phyloP scores from a whole-genome alignment of 2,797 vertebrate genomes.

The Scolopax bukidnonensis region DNA sequence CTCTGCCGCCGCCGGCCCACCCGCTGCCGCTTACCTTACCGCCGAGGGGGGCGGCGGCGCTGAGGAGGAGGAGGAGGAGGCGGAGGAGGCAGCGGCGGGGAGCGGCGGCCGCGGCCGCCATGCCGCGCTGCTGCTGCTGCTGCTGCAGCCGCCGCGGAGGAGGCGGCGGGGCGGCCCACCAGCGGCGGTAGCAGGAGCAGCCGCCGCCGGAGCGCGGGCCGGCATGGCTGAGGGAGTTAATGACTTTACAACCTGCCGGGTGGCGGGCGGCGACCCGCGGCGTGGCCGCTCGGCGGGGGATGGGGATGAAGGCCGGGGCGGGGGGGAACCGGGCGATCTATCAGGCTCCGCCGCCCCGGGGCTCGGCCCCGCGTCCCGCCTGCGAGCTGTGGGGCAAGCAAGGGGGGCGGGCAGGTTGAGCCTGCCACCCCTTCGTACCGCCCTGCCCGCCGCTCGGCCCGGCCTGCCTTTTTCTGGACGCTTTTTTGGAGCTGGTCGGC shows the following conservation, averaged over 20 bases:
- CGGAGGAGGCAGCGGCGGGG: background rate
- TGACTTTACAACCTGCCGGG: slow-evolving; percentile 72
- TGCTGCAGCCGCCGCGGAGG: slow-evolving; percentile 10
- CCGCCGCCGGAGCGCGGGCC: slow-evolving; percentile 42
- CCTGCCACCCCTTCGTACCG: background rate
- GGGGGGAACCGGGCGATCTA: background rate
- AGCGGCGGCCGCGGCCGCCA: slow-evolving; percentile 17
- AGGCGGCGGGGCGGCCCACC: slow-evolving; percentile 63
- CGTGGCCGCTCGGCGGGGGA: background rate
- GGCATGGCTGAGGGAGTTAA: slow-evolving; percentile 75
- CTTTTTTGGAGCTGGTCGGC: background rate
- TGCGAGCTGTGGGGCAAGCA: background rate
- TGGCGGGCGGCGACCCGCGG: slow-evolving; percentile 39
- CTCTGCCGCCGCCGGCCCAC: background rate
- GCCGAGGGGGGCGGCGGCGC: slow-evolving; percentile 36
- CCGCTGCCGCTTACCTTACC: slow-evolving; percentile 66
- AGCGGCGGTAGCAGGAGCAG: slow-evolving; percentile 49
- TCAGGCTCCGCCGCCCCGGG: background rate
- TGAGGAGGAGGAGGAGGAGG: background rate
- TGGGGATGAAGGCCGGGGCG: background rate
- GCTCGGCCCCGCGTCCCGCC: background rate
- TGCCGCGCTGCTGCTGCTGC: slow-evolving; percentile 47
- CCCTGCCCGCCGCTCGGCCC: background rate
- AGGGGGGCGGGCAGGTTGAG: background rate
- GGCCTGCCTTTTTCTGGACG: rapidly evolving